phyloP scores from a whole-genome alignment of 2,113 vertebrate genomes.

The Vombatus ursinus region DNA sequence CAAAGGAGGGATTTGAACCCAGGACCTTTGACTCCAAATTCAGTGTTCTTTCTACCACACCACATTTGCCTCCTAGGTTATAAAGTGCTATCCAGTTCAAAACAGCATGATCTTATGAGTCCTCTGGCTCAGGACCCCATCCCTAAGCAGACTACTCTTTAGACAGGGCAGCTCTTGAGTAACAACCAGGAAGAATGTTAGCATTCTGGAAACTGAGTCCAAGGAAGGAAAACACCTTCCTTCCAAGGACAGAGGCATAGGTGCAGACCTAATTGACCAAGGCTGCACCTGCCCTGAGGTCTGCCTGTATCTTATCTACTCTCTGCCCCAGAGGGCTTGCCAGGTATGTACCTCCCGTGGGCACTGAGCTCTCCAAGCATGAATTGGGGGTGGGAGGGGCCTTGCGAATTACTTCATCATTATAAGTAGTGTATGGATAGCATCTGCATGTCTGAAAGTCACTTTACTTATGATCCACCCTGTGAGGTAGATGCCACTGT shows the following conservation, averaged over 20 bases:
- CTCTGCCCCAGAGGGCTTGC: no score
- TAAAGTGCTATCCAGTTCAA: no score
- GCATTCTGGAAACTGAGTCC: background rate
- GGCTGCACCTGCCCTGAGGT: background rate
- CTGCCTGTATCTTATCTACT: background rate
- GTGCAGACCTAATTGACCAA: background rate
- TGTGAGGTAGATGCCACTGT: background rate
- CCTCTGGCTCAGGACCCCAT: no score
- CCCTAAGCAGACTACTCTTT: no score
- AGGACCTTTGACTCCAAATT: no score
- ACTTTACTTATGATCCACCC: background rate
- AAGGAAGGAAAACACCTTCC: background rate
- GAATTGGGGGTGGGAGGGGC: background rate
- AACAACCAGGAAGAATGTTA: background rate
- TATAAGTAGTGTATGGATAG: background rate
- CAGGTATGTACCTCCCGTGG: background rate
- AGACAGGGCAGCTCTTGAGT: no score
- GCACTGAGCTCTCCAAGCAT: background rate
- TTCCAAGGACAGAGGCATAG: background rate
- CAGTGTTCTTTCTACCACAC: no score
- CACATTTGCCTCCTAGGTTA: no score
- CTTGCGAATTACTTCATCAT: background rate
- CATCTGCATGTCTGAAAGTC: background rate
- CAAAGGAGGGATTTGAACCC: no score
- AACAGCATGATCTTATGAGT: no score